phyloP scores from a whole-genome alignment of 2,113 vertebrate genomes.

The Oncorhynchus masou region DNA sequence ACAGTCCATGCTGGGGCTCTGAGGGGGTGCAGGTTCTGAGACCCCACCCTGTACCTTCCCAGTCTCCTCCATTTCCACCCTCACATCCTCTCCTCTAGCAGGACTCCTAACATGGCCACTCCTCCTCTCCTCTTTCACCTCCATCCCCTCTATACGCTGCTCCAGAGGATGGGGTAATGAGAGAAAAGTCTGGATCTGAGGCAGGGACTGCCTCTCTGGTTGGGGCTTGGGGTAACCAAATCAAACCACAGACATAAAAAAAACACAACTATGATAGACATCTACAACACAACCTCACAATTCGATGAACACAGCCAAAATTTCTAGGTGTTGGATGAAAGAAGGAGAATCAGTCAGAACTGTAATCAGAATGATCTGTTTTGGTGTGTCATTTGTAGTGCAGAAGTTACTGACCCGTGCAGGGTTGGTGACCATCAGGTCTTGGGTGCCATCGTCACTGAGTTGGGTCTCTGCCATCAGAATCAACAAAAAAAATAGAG shows the following conservation, averaged over 20 bases:
- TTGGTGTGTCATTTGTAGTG: neutral
- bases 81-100: neutral
- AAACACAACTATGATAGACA: no score
- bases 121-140: conserved; percentile 18
- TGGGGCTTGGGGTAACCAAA: neutral
- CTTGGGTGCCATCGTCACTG: conserved; percentile 52
- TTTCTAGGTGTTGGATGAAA: no score
- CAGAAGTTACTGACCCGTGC: conserved; percentile 11
- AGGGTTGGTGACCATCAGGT: conserved; percentile 44
- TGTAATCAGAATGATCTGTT: neutral
- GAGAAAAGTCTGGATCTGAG: neutral
- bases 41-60: neutral
- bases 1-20: conserved; percentile 68
- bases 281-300: no score
- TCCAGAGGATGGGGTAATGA: neutral
- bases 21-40: neutral
- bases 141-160: conserved; percentile 34
- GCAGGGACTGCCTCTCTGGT: neutral
- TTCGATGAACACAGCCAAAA: no score
- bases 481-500: no score
- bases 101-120: neutral
- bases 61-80: conserved; percentile 8
- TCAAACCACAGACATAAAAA: no score
- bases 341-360: no score
- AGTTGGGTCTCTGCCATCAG: conserved; percentile 80